Evolutionary conservation across 2,888 invertebrate species (phyloP).

Genomic region (Nemapogon koenigi): DNA sequence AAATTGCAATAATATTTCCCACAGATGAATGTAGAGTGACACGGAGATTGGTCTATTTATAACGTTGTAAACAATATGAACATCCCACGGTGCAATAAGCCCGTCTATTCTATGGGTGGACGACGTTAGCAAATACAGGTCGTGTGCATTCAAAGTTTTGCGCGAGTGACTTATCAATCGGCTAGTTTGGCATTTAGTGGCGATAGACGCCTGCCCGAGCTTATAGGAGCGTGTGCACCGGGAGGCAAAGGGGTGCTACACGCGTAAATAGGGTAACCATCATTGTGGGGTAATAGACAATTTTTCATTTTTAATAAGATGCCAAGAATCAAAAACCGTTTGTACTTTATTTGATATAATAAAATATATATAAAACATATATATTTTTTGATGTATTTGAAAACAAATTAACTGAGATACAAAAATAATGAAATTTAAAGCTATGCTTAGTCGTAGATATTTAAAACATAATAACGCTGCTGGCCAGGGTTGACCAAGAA

Average conservation of each 20-base stretch:
- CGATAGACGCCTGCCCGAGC: conserved; percentile 30
- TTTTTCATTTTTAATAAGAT: no score
- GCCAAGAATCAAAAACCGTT: no score
- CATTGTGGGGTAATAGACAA: background rate
- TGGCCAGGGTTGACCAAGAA: no score
- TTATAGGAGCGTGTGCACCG: conserved; percentile 36
- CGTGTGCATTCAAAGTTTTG: conserved; percentile 16
- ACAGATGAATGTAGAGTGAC: conserved; percentile 4
- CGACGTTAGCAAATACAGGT: conserved; percentile 38
- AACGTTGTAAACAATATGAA: conserved; percentile 14
- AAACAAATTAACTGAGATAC: no score
- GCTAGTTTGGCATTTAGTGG: conserved; percentile 48
- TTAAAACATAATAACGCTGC: no score
- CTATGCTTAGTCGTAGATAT: no score
- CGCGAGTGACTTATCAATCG: conserved; percentile 42
- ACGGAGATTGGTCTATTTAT: conserved; percentile 2
- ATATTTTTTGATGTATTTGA: no score
- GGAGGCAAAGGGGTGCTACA: conserved; percentile 3
- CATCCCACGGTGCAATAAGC: conserved; percentile 38
- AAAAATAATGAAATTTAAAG: no score
- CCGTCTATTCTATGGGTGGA: conserved; percentile 1
- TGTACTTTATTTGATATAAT: no score
- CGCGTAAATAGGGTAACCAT: conserved; percentile 3
- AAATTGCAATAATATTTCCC: conserved; percentile 6
- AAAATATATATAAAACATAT: no score